phyloP scores from a whole-genome alignment of 30 jellyfish, hydroid and myxozoan genomes.

The Hydractinia echinata region DNA sequence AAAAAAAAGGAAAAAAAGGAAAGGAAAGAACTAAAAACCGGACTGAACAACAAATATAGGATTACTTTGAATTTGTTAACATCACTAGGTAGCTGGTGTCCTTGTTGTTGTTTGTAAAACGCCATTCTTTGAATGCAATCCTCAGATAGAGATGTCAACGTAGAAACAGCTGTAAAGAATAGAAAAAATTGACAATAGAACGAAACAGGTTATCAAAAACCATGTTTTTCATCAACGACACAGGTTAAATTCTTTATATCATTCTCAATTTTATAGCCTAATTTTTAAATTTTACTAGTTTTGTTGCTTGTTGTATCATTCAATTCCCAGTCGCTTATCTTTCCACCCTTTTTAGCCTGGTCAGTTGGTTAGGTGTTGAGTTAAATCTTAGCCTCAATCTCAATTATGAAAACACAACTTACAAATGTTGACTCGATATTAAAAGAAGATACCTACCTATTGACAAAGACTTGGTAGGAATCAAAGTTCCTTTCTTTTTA shows the following conservation, averaged over 20 bases:
- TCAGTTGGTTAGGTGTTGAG: too few relatives aligned
- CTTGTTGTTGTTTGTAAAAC: not conserved
- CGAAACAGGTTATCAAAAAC: not conserved
- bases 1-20: too few relatives aligned
- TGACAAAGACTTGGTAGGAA: not conserved
- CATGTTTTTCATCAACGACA: not conserved
- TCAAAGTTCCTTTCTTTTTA: constrained; percentile 33
- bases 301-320: too few relatives aligned
- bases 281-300: not conserved
- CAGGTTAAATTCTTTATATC: not conserved
- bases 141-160: constrained; percentile 12
- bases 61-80: constrained; percentile 21
- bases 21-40: too few relatives aligned
- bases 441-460: constrained; percentile 5
- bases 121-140: constrained; percentile 44
- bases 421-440: not conserved
- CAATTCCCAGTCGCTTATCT: too few relatives aligned
- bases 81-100: constrained; percentile 9
- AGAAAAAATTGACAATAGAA: not conserved
- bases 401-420: not conserved
- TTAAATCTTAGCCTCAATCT: not conserved
- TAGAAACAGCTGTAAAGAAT: not conserved
- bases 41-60: too few relatives aligned
- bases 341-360: too few relatives aligned
- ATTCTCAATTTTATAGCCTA: not conserved